Base-by-base conservation (phyloP, 2,888 invertebrate genomes). In the Zelleria hepariella region DNA sequence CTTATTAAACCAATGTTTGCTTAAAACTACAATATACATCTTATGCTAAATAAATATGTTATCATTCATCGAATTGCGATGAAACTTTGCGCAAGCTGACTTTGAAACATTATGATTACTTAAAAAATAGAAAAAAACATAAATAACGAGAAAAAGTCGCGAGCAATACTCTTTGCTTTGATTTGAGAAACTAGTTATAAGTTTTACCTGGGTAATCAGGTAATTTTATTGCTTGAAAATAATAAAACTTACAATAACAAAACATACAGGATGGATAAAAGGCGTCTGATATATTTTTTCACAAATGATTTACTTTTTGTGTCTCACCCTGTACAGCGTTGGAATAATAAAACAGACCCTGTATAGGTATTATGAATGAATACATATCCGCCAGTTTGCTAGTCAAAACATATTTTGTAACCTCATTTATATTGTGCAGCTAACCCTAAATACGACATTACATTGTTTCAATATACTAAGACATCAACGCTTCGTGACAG, bases 311-410 rank as follows among this genome's bases (percentile, higher is more conserved):
- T 15, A 1, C 32, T 42, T 42, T 42, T 42, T 15, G 32, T n/a
- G n/a, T n/a, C n/a, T 15, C 32, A 42, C 32, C 32, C 32, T 42
- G 32, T 42, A 42, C 15, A 42, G 32, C 32, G 15, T 42, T 15
- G 15, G 32, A 32, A 2, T 32, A 32, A 42, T 42, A 2, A 3
- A 42, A 42, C 32, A 42, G 15, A 15, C 32, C 32, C 15, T 15
- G 15, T 42, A 15, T 42, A 42, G 32, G 15, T 42, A 42, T 42
- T 74, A 69, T 65, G 70, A 68, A 67, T 71, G 67, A 73, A 77
- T 71, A 82, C 81, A 82, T 82, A 82, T 81, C 82, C 81, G 79
- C 75, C 80, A 73, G 66, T 67, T 69, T 63, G 72, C 79, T 77
- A 79, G 78, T 77, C 78, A 75, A 66, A 67, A 65, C 62, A 62